Base-by-base conservation (phyloP, 2,797 vertebrate species). In the Myiothlypis coronata region DNA sequence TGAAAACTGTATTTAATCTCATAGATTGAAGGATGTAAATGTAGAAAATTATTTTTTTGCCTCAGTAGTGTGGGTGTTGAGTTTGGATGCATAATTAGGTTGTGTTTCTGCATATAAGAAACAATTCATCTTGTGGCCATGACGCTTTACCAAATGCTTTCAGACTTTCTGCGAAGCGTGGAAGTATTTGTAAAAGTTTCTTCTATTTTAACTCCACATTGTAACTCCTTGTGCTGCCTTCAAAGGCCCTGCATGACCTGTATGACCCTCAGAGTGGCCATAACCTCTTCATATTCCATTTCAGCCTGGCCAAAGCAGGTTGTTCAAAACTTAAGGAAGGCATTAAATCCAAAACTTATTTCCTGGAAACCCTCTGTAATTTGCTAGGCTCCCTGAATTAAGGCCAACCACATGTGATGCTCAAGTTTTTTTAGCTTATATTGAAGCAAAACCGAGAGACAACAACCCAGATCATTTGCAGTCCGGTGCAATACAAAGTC, bases 401-500 rank as follows among this genome's bases (percentile, higher is more conserved):
- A 86, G n/a, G 30, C 46, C 52, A 80, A 32, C 15, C 43, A 32
- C 15, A 50, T 26, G 37, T 27, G 24, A 46, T 52, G 55, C 19
- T 93, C 1, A 1, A 61, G 7, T 52, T 78, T 46, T 55, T 78
- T 46, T 84, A 64, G 47, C 32, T 59, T 56, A 43, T 12, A 49
- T 14, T 39, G 64, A 91, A 80, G 41, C 19, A 74, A 90, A 90
- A 64, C 27, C 60, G 63, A 88, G 70, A 63, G 55, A 64, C 67
- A 70, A 49, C 34, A 93, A 60, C 15, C 46, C 8, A 27, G 52
- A 84, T 68, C n/a, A 84, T 93, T 74, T 94, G 49, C 52, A 94
- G 87, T 79, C 67, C 12, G 27, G 80, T 74, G 78, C 49, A 86
- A 89, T 37, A 67, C 87, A 91, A 94, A 96, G 83, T 79, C 74